These are phyloP conservation scores for Hafferia zeledoni DNA, from an alignment of 2,797 vertebrate genomes.

Conservation along the genomic window DNA sequence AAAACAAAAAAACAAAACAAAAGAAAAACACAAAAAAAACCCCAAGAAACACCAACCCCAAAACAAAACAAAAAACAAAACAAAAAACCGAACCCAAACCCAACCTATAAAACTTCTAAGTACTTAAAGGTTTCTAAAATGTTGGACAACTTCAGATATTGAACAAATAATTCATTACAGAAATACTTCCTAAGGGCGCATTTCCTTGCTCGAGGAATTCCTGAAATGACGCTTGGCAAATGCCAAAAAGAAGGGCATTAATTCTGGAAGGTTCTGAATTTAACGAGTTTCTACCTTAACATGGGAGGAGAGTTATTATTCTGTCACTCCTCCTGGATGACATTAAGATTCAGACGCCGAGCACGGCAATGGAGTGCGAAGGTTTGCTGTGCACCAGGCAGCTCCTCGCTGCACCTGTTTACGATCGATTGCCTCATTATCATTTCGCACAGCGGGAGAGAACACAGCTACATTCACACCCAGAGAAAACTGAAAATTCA, in stretches of 20 bases:
- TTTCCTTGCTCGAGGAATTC: background rate
- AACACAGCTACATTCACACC: background rate
- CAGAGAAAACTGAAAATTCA: background rate
- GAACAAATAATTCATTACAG: slow-evolving; percentile 11
- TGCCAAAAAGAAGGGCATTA: background rate
- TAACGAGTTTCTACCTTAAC: background rate
- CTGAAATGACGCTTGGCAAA: background rate
- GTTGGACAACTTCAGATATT: background rate
- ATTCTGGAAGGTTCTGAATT: slow-evolving; percentile 27
- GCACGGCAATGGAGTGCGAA: background rate
- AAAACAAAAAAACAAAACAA: too few relatives aligned
- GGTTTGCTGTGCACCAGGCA: background rate
- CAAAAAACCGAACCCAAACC: background rate
- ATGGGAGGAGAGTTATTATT: slow-evolving; percentile 12
- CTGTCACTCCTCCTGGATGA: background rate
- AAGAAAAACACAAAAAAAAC: background rate
- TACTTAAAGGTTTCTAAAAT: background rate
- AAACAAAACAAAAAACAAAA: too few relatives aligned
- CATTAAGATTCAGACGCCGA: background rate
- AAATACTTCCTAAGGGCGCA: background rate
- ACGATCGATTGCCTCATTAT: slow-evolving; percentile 53
- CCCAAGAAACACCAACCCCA: too few relatives aligned
- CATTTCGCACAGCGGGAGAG: background rate
- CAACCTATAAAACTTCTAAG: background rate
- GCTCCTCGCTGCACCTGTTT: slow-evolving; percentile 10